phyloP scores from a whole-genome alignment of 2,888 invertebrate genomes.

The Digitonthophagus gazella region DNA sequence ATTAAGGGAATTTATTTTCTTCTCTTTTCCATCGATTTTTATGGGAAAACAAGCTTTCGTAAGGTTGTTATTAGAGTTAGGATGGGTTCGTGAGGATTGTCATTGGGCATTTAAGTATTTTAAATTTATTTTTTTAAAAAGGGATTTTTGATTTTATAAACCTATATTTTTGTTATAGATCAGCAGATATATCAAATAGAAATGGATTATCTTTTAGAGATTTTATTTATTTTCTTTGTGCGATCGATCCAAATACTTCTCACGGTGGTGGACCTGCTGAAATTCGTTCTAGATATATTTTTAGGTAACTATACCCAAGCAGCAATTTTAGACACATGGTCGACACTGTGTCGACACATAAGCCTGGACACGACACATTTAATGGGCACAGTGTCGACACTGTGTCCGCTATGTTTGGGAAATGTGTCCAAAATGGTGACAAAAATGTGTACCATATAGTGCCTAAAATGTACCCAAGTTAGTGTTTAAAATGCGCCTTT shows the following conservation, averaged over 20 bases:
- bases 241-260: conserved; percentile 63
- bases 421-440: no score
- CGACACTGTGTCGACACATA: no score
- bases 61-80: conserved; percentile 57
- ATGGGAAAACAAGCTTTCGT: conserved; percentile 59
- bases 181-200: conserved; percentile 57
- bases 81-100: conserved; percentile 55
- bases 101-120: conserved; percentile 53
- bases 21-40: conserved; percentile 57
- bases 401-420: no score
- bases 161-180: conserved; percentile 45
- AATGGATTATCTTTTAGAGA: conserved; percentile 59
- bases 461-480: no score
- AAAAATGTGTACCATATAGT: no score
- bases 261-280: conserved; percentile 66
- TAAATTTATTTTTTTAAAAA: neutral
- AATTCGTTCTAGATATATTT: conserved; percentile 68
- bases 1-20: conserved; percentile 57
- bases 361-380: no score
- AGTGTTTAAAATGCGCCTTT: no score
- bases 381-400: no score
- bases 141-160: neutral
- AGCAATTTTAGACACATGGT: no score
- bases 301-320: no score
- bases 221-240: conserved; percentile 61